Conservation (phyloP, 2,113 vertebrate genomes). For the Channa maculata region DNA sequence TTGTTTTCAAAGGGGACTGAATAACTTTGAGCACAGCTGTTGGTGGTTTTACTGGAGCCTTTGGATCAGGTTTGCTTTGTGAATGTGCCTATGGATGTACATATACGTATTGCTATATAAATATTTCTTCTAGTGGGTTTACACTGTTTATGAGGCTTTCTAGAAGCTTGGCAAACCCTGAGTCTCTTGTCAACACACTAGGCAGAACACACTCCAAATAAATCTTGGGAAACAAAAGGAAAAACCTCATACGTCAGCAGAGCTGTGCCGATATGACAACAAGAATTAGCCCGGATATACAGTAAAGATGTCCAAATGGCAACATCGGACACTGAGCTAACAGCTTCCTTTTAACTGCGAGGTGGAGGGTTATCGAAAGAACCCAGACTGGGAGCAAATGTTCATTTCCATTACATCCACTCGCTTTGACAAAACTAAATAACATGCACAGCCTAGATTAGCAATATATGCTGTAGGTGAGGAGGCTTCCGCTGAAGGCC, state of each 20-base stretch:
- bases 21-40: too few species aligned
- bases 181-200: conserved; percentile 33
- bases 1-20: too few species aligned
- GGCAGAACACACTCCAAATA: conserved; percentile 10
- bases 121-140: conserved; percentile 13
- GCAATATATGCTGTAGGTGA: not conserved
- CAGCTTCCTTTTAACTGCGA: not conserved
- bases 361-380: not conserved
- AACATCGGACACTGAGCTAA: not conserved
- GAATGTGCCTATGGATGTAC: not conserved
- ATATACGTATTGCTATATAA: conserved; percentile 23
- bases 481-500: conserved; percentile 38
- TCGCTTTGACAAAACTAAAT: not conserved
- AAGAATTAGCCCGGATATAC: conserved; percentile 10
- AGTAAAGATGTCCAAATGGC: conserved; percentile 18
- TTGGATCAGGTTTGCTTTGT: not conserved
- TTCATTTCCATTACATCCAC: not conserved
- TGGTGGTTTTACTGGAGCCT: too few species aligned
- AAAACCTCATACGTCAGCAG: conserved; percentile 24
- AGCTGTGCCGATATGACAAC: not conserved
- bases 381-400: too few species aligned
- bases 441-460: not conserved
- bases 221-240: conserved; percentile 31
- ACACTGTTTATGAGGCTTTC: conserved; percentile 8
- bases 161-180: not conserved